Conservation (phyloP, 1,140 invertebrate species). For the Bombus waltoni region DNA sequence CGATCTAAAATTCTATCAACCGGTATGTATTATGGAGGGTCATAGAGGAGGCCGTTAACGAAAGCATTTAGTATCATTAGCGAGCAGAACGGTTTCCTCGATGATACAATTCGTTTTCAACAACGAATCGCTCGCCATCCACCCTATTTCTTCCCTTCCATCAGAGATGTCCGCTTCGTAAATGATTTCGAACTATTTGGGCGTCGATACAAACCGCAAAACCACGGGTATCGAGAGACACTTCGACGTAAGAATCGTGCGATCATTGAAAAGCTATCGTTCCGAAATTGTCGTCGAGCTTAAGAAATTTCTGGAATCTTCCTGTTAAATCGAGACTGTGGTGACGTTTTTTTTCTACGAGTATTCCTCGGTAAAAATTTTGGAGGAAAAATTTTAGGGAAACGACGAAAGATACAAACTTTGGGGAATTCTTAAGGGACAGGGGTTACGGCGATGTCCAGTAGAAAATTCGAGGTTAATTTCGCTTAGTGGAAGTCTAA, state of each 20-base stretch:
- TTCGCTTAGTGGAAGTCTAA: background rate
- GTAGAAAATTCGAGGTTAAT: background rate
- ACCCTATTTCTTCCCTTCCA: background rate
- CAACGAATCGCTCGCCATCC: background rate
- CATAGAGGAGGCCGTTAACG: conserved; percentile 2
- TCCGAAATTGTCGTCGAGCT: background rate
- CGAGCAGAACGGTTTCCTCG: background rate
- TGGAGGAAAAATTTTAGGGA: no score
- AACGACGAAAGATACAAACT: background rate
- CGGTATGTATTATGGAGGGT: conserved; percentile 51
- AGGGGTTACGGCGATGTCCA: no score
- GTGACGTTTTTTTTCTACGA: background rate
- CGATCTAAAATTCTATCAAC: conserved; percentile 52
- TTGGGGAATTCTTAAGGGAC: background rate
- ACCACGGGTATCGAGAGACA: no score
- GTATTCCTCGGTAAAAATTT: background rate
- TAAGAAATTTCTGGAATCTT: background rate
- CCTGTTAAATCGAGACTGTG: background rate
- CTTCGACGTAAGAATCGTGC: no score
- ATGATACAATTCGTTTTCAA: background rate
- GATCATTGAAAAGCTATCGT: background rate
- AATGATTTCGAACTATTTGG: background rate
- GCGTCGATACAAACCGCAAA: no score
- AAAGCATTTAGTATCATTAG: conserved; percentile 27
- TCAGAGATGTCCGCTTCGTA: background rate